A percentile compares a stretch with the other conserved stretches of the same genome.
Evolutionary conservation across 1,140 invertebrate genomes (phyloP).

Genomic region (Teleopsis dalmanni): DNA sequence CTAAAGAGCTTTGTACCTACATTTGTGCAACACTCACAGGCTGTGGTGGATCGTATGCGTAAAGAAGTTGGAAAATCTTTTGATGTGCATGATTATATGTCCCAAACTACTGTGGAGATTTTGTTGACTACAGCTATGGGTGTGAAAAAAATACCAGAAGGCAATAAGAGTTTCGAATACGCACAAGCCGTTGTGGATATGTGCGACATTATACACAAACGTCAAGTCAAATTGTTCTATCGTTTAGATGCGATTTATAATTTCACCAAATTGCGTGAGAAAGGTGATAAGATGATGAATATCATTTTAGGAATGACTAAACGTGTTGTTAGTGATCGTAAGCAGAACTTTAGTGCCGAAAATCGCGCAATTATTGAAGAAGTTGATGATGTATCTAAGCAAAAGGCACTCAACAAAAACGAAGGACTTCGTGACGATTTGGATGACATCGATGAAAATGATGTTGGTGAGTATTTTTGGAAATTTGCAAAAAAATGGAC

Average conservation of each 20-base stretch:
- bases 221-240: constrained; percentile 52
- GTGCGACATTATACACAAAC: constrained; percentile 59
- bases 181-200: constrained; percentile 63
- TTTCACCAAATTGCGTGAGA: constrained; percentile 47
- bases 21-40: constrained; percentile 71
- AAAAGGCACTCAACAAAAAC: not conserved
- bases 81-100: constrained; percentile 75
- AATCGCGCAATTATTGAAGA: constrained; percentile 7
- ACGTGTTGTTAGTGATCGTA: constrained; percentile 50
- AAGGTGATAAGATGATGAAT: constrained; percentile 50
- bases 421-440: constrained; percentile 55
- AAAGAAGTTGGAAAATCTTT: constrained; percentile 56
- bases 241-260: constrained; percentile 51
- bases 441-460: constrained; percentile 60
- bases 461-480: constrained; percentile 45
- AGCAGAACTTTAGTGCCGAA: constrained; percentile 11
- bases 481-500: not conserved
- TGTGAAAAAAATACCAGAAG: constrained; percentile 52
- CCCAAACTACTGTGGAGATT: constrained; percentile 74
- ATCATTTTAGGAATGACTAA: constrained; percentile 55
- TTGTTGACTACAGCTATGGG: constrained; percentile 70
- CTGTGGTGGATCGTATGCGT: constrained; percentile 57
- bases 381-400: not conserved
- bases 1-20: constrained; percentile 77
- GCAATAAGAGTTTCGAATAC: constrained; percentile 55